These are phyloP conservation scores for Cataglyphis rosenhaueri DNA, from an alignment of 2,888 invertebrate genomes.

Conservation along the genomic window DNA sequence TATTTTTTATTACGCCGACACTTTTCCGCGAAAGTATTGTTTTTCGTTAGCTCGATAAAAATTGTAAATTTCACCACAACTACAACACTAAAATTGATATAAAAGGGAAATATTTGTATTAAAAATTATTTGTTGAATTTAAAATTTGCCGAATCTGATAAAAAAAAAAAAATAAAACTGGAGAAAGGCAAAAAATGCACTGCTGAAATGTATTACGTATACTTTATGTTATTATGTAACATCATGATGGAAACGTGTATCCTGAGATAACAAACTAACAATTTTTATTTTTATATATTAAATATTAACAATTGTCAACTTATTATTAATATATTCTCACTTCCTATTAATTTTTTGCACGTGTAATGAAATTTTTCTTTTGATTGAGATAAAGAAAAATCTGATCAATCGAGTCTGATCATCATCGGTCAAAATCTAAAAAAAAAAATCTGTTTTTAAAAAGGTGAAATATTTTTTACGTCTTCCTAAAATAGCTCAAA, in stretches of 20 bases:
- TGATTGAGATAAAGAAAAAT: not conserved
- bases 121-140: slow-evolving; percentile 22
- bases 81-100: not conserved
- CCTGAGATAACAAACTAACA: not conserved
- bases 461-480: not conserved
- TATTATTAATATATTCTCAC: not conserved
- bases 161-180: not conserved
- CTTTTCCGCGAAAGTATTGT: not conserved
- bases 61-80: not conserved
- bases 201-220: not conserved
- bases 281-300: not conserved
- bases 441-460: not conserved
- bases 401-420: not conserved
- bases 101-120: not conserved
- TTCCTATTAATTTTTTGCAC: not conserved
- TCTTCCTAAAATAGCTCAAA: not conserved
- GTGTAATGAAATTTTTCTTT: not conserved
- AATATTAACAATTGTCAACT: not conserved
- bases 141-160: not conserved
- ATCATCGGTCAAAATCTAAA: not conserved
- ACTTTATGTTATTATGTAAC: slow-evolving; percentile 11
- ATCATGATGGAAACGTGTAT: not conserved
- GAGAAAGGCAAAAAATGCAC: not conserved
- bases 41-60: not conserved
- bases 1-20: slow-evolving; percentile 35